Evolutionary conservation across 2,113 vertebrate genomes (phyloP), one percentile per base, ranked within the genome.

Genomic region (Elachura formosa): DNA sequence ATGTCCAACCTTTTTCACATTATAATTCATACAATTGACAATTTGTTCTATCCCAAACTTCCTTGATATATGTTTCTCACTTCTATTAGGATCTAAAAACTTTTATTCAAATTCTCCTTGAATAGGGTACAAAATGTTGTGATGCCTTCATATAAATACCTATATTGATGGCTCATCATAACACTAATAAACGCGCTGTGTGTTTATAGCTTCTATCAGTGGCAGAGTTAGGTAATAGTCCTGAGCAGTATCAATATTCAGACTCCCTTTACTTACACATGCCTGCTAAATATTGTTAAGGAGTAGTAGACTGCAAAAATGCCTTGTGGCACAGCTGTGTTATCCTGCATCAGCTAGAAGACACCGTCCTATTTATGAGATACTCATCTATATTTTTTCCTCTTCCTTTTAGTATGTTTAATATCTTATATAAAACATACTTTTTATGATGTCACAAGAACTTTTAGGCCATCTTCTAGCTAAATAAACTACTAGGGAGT

Each of bases 401-500:
- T 87, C 81, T 79, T 2, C 38, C 14, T 56, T 84, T 75, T 29
- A 72, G 23, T 67, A 67, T 93, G 63, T 94, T 55, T 84, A 45
- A 71, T 19, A 76, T 31, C 16, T 71, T 67, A 71, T 49, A 75
- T 72, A 79, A 89, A 45, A n/a, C n/a, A n/a, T n/a, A n/a, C n/a
- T n/a, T 86, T 96, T 96, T 81, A 15, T 56, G 31, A 33, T 88
- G 75, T 90, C 56, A 58, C 12, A 52, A 29, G 6, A 3, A 76
- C 38, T 43, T 73, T 80, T 49, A 77, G 31, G 81, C 49, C 63
- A 54, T 89, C 31, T 68, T 93, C 43, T 48, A 94, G 59, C 49
- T 90, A 77, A 80, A 61, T 31, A 97, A 96, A 85, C 55, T 92
- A 87, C 34, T 87, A 92, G 59, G 81, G 77, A 86, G 89, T 69